phyloP scores from a whole-genome alignment of 2,888 invertebrate genomes.

The Thecophora atra region DNA sequence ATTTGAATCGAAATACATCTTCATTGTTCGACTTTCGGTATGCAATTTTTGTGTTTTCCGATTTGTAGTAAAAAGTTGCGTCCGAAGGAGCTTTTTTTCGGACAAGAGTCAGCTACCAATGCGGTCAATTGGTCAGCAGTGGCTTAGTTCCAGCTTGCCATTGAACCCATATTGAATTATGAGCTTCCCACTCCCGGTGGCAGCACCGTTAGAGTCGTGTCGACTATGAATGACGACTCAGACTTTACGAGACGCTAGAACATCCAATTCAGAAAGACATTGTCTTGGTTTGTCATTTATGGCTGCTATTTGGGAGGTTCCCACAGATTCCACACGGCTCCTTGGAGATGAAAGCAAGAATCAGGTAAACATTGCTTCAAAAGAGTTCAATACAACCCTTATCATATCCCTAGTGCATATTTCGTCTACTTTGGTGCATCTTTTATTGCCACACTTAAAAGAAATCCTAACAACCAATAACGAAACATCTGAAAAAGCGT shows the following conservation, averaged over 20 bases:
- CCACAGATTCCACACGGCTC: neutral
- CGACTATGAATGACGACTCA: neutral
- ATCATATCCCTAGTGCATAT: neutral
- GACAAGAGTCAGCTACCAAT: neutral
- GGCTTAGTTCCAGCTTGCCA: neutral
- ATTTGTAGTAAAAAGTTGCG: neutral
- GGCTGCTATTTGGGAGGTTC: neutral
- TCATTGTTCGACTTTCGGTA: slow-evolving; percentile 16
- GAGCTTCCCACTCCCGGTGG: neutral
- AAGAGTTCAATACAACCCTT: neutral
- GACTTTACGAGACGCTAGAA: neutral
- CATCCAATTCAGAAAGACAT: neutral
- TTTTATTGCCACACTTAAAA: too few relatives aligned
- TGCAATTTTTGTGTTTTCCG: slow-evolving; percentile 6
- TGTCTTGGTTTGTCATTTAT: neutral
- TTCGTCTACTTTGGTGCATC: too few relatives aligned
- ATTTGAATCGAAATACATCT: neutral
- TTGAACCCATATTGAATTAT: slow-evolving; percentile 12
- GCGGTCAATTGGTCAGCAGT: slow-evolving; percentile 22
- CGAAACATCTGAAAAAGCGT: neutral
- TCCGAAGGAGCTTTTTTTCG: neutral
- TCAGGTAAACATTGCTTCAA: neutral
- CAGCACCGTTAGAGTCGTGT: slow-evolving; percentile 18
- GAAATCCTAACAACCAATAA: neutral
- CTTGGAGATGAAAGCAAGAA: neutral